Evolutionary conservation across 2,888 invertebrate genomes (phyloP), one percentile per base, ranked within the genome.

Genomic region (Noctua janthina): DNA sequence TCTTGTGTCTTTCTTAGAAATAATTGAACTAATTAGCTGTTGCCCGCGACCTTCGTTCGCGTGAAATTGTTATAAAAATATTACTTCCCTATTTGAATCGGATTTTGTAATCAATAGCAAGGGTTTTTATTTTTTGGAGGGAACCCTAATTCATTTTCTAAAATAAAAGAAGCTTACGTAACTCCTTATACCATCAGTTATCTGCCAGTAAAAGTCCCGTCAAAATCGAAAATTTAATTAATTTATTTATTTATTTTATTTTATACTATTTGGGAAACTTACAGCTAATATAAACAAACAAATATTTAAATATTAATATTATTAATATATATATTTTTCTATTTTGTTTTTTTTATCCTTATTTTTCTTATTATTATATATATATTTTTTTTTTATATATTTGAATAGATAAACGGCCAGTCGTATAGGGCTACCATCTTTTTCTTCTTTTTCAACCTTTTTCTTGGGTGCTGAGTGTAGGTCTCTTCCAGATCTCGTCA

Each of bases 1-100:
- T 82, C 79, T 78, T 82, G 69, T 29, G 49, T 80, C 6, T 49
- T 17, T 78, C 78, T 62, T 29, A 78, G 10, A 29, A 29, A 29
- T 29, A 29, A 29, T 29, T 29, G 29, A 29, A 29, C 29, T 29
- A 29, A 29, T 29, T 29, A 29, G 23, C 56, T 20, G 20, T 54
- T 20, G 2, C 54, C 23, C 20, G 10, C 8, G 54, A 46, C 46
- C 1, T 46, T 46, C 46, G 11, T 11, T 7, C 46, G 46, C 46
- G 10, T 46, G 39, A 2, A 11, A 11, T 56, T n/a, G 4, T 5
- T n/a, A 10, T 11, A 56, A 10, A 56, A 56, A 23, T 23, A 56
- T 56, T 23, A 46, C 46, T 13, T 15, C 4, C 56, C 0, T 49
- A 15, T 13, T 49, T 49, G 4, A 13, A 13, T 49, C 49, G 15